Percentiles rank a stretch among this genome's conserved stretches.
Conservation (phyloP, 1,140 invertebrate genomes). For the Anadara kagoshimensis region DNA sequence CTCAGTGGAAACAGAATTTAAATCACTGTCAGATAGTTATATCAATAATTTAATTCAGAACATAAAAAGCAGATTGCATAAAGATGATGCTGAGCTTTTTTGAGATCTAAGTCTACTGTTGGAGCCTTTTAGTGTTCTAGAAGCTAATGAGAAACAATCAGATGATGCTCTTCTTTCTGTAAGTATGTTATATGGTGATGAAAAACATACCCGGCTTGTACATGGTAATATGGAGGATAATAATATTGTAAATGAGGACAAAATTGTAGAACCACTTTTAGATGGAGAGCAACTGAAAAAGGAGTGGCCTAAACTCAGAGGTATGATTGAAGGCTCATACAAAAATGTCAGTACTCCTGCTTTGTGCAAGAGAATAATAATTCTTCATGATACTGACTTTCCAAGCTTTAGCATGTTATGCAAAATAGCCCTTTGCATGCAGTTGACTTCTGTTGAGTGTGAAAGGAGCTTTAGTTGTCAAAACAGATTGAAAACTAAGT, state of each 20-base stretch:
- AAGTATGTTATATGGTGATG: neutral
- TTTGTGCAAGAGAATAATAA: conserved; percentile 1
- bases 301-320: conserved; percentile 1
- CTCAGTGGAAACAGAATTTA: conserved; percentile 9
- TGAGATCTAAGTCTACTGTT: neutral
- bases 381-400: neutral
- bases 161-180: conserved; percentile 4
- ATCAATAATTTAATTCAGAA: conserved; percentile 6
- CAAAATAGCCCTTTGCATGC: conserved; percentile 1
- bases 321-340: conserved; percentile 10
- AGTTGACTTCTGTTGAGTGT: conserved; percentile 28
- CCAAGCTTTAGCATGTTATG: conserved; percentile 10
- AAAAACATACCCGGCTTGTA: conserved; percentile 6
- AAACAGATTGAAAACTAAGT: conserved; percentile 26
- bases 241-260: neutral
- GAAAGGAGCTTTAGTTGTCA: conserved; percentile 31
- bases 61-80: conserved; percentile 11
- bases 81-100: conserved; percentile 1
- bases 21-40: neutral
- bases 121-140: neutral
- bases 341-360: neutral
- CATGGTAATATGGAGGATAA: conserved; percentile 4
- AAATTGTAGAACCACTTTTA: neutral
- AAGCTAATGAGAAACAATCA: neutral
- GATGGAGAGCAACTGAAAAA: conserved; percentile 2